phyloP scores from a whole-genome alignment of 23 tunicate species.

The Trididemnum miniatum region DNA sequence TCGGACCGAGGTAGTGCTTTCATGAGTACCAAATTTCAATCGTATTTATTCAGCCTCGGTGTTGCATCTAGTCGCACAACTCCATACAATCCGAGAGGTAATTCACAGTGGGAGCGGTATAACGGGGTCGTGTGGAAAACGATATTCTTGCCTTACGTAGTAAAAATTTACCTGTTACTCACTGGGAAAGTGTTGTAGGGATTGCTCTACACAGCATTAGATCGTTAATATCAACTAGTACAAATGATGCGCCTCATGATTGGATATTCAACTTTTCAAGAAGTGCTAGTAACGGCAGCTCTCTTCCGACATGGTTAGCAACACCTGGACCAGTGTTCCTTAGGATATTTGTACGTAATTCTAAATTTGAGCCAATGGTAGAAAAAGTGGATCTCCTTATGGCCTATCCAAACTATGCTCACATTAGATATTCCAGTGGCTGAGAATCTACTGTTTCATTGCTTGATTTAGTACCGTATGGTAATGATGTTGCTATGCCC shows the following conservation, averaged over 20 bases:
- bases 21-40: background rate
- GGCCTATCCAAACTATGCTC: background rate
- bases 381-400: background rate
- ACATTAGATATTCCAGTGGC: background rate
- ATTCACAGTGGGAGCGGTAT: slow-evolving; percentile 1
- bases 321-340: background rate
- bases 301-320: background rate
- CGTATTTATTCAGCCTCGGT: background rate
- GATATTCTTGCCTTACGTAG: background rate
- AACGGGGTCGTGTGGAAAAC: background rate
- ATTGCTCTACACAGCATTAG: background rate
- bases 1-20: background rate
- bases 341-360: background rate
- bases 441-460: background rate
- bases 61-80: slow-evolving; percentile 21
- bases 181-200: background rate
- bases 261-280: background rate
- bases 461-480: background rate
- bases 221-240: no score
- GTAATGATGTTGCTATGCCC: no score
- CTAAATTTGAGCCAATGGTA: background rate
- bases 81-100: slow-evolving; percentile 17
- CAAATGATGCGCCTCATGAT: background rate
- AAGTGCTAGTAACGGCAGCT: background rate
- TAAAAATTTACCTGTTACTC: background rate